A percentile compares a stretch with the other conserved stretches of the same genome.
These are phyloP conservation scores for Amyelois transitella DNA, from an alignment of 1,140 invertebrate species.

Conservation along the genomic window DNA sequence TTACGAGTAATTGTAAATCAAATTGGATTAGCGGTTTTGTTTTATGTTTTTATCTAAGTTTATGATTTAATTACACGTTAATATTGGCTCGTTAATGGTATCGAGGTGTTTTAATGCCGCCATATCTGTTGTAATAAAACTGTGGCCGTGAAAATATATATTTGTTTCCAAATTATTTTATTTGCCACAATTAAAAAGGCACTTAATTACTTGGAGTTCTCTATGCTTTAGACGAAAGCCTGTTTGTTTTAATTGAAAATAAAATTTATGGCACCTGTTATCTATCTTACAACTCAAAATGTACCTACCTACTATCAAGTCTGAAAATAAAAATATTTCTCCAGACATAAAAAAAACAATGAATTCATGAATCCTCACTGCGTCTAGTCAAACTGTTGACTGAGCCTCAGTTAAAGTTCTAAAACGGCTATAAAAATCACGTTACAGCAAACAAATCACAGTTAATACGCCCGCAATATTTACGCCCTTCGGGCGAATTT, in stretches of 20 bases:
- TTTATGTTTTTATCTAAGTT: conserved; percentile 54
- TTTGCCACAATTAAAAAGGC: conserved; percentile 1
- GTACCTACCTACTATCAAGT: background rate
- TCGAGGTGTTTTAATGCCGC: conserved; percentile 42
- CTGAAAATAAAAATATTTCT: background rate
- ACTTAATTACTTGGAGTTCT: background rate
- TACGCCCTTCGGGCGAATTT: background rate
- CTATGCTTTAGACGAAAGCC: background rate
- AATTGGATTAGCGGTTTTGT: conserved; percentile 46
- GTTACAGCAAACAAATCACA: conserved; percentile 8
- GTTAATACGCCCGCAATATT: conserved; percentile 4
- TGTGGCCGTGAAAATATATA: conserved; percentile 18
- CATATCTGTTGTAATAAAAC: conserved; percentile 39
- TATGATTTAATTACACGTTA: conserved; percentile 66
- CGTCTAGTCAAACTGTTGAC: background rate
- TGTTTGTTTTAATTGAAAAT: background rate
- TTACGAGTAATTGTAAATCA: conserved; percentile 68
- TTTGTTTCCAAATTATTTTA: conserved; percentile 7
- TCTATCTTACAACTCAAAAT: background rate
- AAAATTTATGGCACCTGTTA: background rate
- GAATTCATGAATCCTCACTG: background rate
- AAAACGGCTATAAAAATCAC: background rate
- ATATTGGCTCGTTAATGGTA: conserved; percentile 46
- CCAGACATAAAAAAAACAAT: background rate
- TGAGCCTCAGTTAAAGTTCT: background rate